Evolutionary conservation across 1,140 invertebrate genomes (phyloP).

Genomic region (Phortica variegata): DNA sequence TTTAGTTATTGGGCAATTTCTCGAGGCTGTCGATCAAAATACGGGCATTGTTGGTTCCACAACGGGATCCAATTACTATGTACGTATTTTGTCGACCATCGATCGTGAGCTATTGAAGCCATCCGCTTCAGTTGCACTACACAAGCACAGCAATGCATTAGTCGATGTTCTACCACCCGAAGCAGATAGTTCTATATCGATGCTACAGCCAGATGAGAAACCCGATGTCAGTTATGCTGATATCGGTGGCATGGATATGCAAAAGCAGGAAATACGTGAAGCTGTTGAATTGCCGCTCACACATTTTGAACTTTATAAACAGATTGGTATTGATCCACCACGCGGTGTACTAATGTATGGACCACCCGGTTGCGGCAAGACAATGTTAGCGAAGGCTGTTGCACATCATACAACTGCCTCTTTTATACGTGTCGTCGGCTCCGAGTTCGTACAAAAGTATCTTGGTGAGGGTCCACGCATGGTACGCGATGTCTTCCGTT

Average conservation of each 20-base stretch:
- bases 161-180: slow-evolving; percentile 97
- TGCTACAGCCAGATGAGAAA: slow-evolving; percentile 96
- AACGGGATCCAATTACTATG: slow-evolving; percentile 95
- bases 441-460: slow-evolving; percentile 99
- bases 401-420: slow-evolving; percentile 97
- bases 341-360: slow-evolving; percentile 98
- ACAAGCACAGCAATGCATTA: slow-evolving; percentile 97
- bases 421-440: slow-evolving; percentile 98
- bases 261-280: slow-evolving; percentile 98
- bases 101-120: slow-evolving; percentile 95
- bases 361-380: slow-evolving; percentile 92
- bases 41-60: slow-evolving; percentile 85
- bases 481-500: slow-evolving; percentile 97
- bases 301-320: slow-evolving; percentile 98
- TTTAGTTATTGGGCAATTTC: slow-evolving; percentile 95
- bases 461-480: slow-evolving; percentile 98
- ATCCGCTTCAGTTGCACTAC: slow-evolving; percentile 92
- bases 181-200: slow-evolving; percentile 94
- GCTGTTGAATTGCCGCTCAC: slow-evolving; percentile 97
- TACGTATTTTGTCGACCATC: slow-evolving; percentile 93
- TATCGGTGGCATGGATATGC: slow-evolving; percentile 99
- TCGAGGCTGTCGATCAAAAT: slow-evolving; percentile 97
- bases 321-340: slow-evolving; percentile 94
- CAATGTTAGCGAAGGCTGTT: slow-evolving; percentile 99
- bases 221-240: slow-evolving; percentile 96